Evolutionary conservation across 1,140 invertebrate genomes (phyloP), one percentile per base, ranked within the genome.

Genomic region (Cyclargus thomasi): DNA sequence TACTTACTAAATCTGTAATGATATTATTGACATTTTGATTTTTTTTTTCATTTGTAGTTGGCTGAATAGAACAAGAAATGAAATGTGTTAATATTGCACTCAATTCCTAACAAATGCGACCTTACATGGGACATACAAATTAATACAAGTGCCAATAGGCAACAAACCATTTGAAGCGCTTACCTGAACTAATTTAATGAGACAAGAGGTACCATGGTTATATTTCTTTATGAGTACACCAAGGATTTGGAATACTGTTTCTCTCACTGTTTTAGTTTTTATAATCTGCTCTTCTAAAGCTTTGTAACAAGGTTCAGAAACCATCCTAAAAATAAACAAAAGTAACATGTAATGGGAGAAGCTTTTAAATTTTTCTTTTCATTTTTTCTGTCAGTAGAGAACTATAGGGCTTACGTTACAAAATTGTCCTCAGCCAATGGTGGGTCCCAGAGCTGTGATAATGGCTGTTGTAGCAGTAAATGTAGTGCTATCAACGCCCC

Each of bases 381-480:
- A n/a, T 23, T 23, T 23, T 23, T 2, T 23, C 23, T 23, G 23
- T 23, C 6, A 29, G n/a, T n/a, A n/a, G n/a, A n/a, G 1, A 29
- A 29, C 29, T 29, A 8, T 5, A 29, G 5, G 70, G 53, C 76
- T 72, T 72, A 78, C 74, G 74, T 76, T n/a, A 97, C 92, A 92
- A 97, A 97, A 73, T 95, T 93, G 76, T 96, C 94, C 78, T 97
- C 97, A 59, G 94, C 93, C 20, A 97, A 91, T 4, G 95, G 95
- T 59, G 96, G 96, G 76, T 93, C 92, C 95, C 96, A 97, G 0
- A 97, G 91, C 67, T 93, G 92, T 35, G 94, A 92, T 5, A 97
- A 79, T 11, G 94, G 94, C 70, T 95, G 89, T 74, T 96, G 93
- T 8, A 97, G 74, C 0, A 93, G 70, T 70, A 92, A 84, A 57